Evolutionary conservation across 2,888 invertebrate species (phyloP).

Genomic region (Alsophila aescularia): DNA sequence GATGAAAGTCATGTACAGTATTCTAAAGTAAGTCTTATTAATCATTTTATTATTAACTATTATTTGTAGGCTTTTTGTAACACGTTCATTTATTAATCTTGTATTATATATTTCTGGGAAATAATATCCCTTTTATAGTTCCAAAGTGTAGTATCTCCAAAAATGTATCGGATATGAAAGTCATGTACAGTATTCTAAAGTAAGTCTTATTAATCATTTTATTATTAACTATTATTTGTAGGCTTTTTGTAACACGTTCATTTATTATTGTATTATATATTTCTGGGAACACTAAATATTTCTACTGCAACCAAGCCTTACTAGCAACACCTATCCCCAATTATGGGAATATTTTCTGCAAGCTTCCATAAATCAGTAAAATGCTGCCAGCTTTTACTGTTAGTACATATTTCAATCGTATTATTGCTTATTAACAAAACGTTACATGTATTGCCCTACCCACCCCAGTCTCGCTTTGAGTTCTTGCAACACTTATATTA

Average conservation of each 20-base stretch:
- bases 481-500: constrained; percentile 72
- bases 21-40: constrained; percentile 8
- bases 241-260: not conserved
- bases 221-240: not conserved
- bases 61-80: not conserved
- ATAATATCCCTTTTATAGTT: too few species aligned
- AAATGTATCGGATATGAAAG: not conserved
- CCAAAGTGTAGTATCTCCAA: not conserved
- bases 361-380: constrained; percentile 3
- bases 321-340: constrained; percentile 3
- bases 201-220: constrained; percentile 1
- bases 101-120: not conserved
- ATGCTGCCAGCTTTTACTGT: constrained; percentile 17
- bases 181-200: constrained; percentile 25
- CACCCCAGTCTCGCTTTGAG: not conserved
- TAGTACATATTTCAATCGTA: not conserved
- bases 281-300: not conserved
- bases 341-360: not conserved
- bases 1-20: constrained; percentile 21
- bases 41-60: constrained; percentile 3
- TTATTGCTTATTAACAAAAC: not conserved
- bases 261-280: constrained; percentile 1
- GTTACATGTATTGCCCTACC: not conserved
- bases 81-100: not conserved
- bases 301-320: not conserved